phyloP scores from a whole-genome alignment of 2,797 vertebrate species.

The Etheostoma perlongum region DNA sequence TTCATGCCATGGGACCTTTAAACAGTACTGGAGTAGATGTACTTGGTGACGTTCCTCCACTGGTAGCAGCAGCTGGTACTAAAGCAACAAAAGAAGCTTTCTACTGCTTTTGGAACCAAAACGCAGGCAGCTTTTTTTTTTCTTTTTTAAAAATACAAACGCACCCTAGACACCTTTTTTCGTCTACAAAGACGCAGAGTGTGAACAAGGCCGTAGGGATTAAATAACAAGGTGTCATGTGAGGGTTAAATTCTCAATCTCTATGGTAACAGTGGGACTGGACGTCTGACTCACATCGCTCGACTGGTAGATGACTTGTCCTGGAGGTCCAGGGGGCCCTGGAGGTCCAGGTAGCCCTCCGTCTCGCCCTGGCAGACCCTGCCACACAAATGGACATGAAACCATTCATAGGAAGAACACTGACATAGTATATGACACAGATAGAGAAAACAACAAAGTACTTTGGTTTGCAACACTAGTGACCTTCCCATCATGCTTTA shows the following conservation, averaged over 20 bases:
- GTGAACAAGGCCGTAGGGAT: background rate
- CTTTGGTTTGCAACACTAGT: background rate
- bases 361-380: conserved; percentile 89
- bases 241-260: background rate
- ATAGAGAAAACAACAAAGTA: background rate
- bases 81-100: too few relatives aligned
- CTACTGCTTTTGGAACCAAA: too few relatives aligned
- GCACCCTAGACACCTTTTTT: too few relatives aligned
- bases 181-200: too few relatives aligned
- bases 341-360: conserved; percentile 90
- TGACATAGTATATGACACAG: too few relatives aligned
- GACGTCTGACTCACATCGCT: conserved; percentile 68
- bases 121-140: too few relatives aligned
- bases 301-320: conserved; percentile 77
- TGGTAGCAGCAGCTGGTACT: too few relatives aligned
- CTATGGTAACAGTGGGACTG: background rate
- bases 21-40: too few relatives aligned
- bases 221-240: background rate
- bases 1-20: too few relatives aligned
- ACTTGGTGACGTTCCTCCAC: too few relatives aligned
- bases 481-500: background rate
- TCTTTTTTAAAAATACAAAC: too few relatives aligned
- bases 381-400: background rate
- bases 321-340: conserved; percentile 91
- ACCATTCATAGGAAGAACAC: background rate